These are phyloP conservation scores for Momotus momota DNA, from an alignment of 2,797 vertebrate species.

Conservation along the genomic window DNA sequence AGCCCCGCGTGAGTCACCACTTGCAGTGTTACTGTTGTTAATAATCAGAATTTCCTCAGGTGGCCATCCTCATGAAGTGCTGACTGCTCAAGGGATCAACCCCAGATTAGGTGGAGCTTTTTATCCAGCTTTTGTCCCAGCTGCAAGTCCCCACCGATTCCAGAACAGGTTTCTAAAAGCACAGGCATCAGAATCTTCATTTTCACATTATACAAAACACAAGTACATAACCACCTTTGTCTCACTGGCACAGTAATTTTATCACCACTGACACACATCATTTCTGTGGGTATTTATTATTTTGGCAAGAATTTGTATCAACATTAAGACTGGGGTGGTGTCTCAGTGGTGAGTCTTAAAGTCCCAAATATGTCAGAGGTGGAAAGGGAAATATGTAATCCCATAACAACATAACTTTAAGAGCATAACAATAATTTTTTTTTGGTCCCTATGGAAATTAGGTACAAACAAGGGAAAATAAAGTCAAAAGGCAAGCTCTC, in stretches of 20 bases:
- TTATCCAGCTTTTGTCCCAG: background rate
- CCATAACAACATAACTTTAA: background rate
- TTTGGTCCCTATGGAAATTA: background rate
- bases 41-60: background rate
- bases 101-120: background rate
- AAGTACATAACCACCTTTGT: background rate
- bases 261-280: background rate
- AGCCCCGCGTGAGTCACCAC: background rate
- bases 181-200: background rate
- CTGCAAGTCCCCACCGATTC: background rate
- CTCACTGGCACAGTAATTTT: background rate
- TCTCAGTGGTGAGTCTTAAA: background rate
- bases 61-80: background rate
- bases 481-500: background rate
- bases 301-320: background rate
- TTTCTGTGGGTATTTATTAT: background rate
- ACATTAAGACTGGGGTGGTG: accelerated
- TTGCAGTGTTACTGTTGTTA: background rate
- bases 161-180: background rate
- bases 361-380: background rate
- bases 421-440: background rate
- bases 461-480: background rate
- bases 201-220: background rate
- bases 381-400: background rate
- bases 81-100: background rate